Evolutionary conservation across 1,140 invertebrate genomes (phyloP).

Genomic region (Gonatopus flavifemur): DNA sequence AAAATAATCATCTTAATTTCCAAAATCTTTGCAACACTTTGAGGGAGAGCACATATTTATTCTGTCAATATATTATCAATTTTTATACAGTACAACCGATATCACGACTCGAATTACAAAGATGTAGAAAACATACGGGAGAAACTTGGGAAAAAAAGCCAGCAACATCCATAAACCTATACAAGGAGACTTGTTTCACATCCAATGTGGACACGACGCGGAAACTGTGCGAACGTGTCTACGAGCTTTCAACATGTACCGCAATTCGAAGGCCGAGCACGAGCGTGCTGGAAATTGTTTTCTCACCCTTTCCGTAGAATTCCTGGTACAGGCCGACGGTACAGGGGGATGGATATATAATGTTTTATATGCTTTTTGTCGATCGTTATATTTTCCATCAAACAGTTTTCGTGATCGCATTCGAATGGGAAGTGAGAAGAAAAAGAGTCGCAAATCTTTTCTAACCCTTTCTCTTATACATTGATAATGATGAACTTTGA

Average conservation of each 20-base stretch:
- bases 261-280: slow-evolving; percentile 33
- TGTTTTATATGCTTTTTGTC: not conserved
- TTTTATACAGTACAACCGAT: too few relatives aligned
- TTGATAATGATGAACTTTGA: too few relatives aligned
- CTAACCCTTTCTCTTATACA: too few relatives aligned
- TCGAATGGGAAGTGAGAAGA: slow-evolving; percentile 30
- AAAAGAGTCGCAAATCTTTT: slow-evolving; percentile 25
- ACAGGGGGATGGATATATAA: slow-evolving; percentile 10
- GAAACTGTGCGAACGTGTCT: slow-evolving; percentile 32
- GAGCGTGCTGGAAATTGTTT: slow-evolving; percentile 35
- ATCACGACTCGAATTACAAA: too few relatives aligned
- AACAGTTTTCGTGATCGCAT: slow-evolving; percentile 30
- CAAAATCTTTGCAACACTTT: too few relatives aligned
- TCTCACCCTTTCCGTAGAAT: slow-evolving; percentile 33
- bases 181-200: too few relatives aligned
- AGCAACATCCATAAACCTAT: too few relatives aligned
- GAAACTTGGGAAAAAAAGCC: too few relatives aligned
- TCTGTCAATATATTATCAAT: too few relatives aligned
- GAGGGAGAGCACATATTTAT: too few relatives aligned
- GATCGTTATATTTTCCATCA: slow-evolving; percentile 26
- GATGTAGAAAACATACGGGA: too few relatives aligned
- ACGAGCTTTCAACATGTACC: slow-evolving; percentile 19
- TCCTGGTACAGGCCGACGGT: slow-evolving; percentile 4
- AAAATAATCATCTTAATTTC: too few relatives aligned
- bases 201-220: slow-evolving; percentile 15